phyloP scores from a whole-genome alignment of 2,113 vertebrate species.

The Gasterosteus aculeatus region DNA sequence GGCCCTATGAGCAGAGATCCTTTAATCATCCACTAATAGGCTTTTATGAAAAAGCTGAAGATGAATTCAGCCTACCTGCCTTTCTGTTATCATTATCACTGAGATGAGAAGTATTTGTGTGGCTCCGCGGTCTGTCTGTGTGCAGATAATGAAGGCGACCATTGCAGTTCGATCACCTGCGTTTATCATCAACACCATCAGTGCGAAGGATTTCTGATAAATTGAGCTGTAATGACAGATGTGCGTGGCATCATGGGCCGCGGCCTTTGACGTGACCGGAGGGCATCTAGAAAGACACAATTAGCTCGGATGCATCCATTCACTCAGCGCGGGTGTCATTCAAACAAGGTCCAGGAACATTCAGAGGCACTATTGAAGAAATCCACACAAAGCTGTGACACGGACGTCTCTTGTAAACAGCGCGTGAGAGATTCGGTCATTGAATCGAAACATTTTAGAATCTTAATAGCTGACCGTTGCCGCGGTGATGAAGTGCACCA shows the following conservation, averaged over 20 bases:
- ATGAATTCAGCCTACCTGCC: constrained; percentile 77
- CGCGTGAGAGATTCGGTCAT: background rate
- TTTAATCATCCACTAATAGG: constrained; percentile 81
- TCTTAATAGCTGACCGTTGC: constrained; percentile 23
- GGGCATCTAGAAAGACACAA: constrained; percentile 43
- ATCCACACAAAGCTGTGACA: background rate
- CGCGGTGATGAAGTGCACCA: constrained; percentile 31
- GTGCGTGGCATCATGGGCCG: constrained; percentile 40
- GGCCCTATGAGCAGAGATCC: constrained; percentile 71
- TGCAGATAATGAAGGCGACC: constrained; percentile 53
- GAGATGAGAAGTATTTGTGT: constrained; percentile 69
- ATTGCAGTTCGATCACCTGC: constrained; percentile 61
- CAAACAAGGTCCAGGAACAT: constrained; percentile 20
- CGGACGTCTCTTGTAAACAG: background rate
- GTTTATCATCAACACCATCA: constrained; percentile 61
- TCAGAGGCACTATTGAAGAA: constrained; percentile 17
- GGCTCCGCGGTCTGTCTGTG: constrained; percentile 42
- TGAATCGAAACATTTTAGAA: constrained; percentile 5
- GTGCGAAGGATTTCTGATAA: constrained; percentile 52
- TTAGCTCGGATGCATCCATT: constrained; percentile 21
- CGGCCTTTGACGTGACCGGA: constrained; percentile 46
- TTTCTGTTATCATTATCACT: constrained; percentile 73
- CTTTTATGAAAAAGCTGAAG: constrained; percentile 79
- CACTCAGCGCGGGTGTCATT: constrained; percentile 16
- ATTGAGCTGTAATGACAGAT: constrained; percentile 55